These are phyloP conservation scores for Pseudorasbora parva DNA, from an alignment of 2,113 vertebrate species.

Conservation along the genomic window DNA sequence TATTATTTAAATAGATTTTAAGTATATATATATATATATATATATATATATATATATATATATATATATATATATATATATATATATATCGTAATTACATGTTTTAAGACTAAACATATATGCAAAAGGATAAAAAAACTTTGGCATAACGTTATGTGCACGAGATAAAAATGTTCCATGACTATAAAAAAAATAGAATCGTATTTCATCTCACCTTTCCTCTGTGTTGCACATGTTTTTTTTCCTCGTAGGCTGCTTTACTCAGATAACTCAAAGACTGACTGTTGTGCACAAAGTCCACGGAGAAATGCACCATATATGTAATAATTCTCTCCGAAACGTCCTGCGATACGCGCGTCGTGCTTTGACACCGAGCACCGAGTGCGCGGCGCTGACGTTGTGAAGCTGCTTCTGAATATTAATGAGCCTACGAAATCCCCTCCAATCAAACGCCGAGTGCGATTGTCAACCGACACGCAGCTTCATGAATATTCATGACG, in stretches of 20 bases:
- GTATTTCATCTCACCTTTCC: conserved; percentile 72
- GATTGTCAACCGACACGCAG: not conserved
- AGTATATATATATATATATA: too few relatives aligned
- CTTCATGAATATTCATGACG: not conserved
- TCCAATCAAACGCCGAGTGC: not conserved
- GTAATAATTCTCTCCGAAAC: not conserved
- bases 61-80: not conserved
- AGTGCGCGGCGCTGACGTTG: not conserved
- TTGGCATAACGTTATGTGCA: not conserved
- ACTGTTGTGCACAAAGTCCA: conserved; percentile 66
- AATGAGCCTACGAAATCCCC: not conserved
- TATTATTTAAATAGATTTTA: not conserved
- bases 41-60: too few relatives aligned
- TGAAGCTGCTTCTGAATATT: not conserved
- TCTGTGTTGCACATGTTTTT: conserved; percentile 75
- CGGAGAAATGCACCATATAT: conserved; percentile 69
- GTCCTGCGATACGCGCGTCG: not conserved
- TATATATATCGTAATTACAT: too few relatives aligned
- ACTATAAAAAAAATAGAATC: not conserved
- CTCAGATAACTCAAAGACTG: conserved; percentile 63
- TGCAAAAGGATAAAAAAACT: not conserved
- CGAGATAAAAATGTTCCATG: not conserved
- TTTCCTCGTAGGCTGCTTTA: conserved; percentile 61
- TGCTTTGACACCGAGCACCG: not conserved
- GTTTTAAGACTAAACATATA: not conserved